phyloP scores from a whole-genome alignment of 2,113 vertebrate species.

The Python bivittatus region DNA sequence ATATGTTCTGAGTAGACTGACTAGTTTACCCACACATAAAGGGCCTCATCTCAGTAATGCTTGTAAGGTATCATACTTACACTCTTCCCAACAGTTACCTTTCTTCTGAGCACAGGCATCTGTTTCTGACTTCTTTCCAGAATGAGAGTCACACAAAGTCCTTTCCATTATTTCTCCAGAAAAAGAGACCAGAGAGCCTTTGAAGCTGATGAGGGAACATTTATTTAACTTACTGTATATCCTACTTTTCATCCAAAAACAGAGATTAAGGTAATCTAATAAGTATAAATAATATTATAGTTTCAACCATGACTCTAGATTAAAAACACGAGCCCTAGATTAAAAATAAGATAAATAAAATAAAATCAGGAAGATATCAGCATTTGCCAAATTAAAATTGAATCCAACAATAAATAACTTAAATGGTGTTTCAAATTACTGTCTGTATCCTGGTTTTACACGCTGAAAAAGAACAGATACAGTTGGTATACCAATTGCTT shows the following conservation, averaged over 20 bases:
- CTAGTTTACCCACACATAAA: background rate
- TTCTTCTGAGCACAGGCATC: background rate
- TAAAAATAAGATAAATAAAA: background rate
- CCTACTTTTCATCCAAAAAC: background rate
- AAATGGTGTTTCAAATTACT: background rate
- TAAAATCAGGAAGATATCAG: background rate
- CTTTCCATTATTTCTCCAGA: slow-evolving; percentile 61
- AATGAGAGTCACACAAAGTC: slow-evolving; percentile 55
- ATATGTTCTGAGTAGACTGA: background rate
- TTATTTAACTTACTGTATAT: background rate
- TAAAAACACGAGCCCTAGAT: background rate
- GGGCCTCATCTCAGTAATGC: background rate
- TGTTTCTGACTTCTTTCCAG: slow-evolving; percentile 39
- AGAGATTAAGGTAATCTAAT: background rate
- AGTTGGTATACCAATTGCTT: background rate
- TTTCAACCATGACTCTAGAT: background rate
- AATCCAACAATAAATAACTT: background rate
- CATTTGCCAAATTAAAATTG: background rate
- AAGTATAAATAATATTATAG: background rate
- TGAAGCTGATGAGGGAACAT: slow-evolving; percentile 55
- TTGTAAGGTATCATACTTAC: background rate
- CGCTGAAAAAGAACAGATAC: background rate
- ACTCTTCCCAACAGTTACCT: slow-evolving; percentile 38
- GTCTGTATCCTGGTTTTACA: background rate
- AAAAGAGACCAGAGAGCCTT: slow-evolving; percentile 66